These are phyloP conservation scores for Drosophila lowei DNA, from an alignment of 1,140 invertebrate species.

Conservation along the genomic window DNA sequence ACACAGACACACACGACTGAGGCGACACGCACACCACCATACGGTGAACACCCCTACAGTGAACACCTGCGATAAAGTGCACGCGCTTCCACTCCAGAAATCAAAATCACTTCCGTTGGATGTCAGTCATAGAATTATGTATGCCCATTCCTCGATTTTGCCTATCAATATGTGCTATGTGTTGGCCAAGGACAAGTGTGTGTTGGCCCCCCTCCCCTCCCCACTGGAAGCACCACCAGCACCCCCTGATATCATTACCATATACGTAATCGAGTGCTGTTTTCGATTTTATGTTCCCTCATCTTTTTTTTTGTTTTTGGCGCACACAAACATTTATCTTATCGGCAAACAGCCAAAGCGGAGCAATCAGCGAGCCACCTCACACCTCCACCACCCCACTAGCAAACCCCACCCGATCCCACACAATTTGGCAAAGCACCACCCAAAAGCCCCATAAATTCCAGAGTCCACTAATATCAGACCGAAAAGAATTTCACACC, in stretches of 20 bases:
- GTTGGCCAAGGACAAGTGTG: slow-evolving; percentile 31
- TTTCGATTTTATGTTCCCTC: slow-evolving; percentile 62
- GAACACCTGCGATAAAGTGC: slow-evolving; percentile 57
- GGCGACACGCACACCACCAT: slow-evolving; percentile 28
- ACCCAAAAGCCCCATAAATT: slow-evolving; percentile 34
- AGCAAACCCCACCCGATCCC: no score
- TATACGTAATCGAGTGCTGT: slow-evolving; percentile 69
- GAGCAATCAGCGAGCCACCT: slow-evolving; percentile 50
- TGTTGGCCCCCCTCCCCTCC: neutral
- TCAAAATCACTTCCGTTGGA: slow-evolving; percentile 60
- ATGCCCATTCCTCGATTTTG: slow-evolving; percentile 10
- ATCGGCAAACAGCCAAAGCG: slow-evolving; percentile 59
- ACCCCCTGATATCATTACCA: slow-evolving; percentile 55
- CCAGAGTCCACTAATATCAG: slow-evolving; percentile 39
- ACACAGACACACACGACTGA: slow-evolving; percentile 29
- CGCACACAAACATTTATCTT: slow-evolving; percentile 65
- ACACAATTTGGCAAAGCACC: slow-evolving; percentile 1
- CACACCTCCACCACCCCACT: slow-evolving; percentile 1
- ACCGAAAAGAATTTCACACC: slow-evolving; percentile 9
- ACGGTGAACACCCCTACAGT: slow-evolving; percentile 35
- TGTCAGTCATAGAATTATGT: slow-evolving; percentile 44
- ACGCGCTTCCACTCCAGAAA: slow-evolving; percentile 24
- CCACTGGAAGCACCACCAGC: slow-evolving; percentile 1
- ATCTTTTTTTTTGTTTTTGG: slow-evolving; percentile 54
- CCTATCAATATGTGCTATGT: slow-evolving; percentile 19